Conservation (phyloP, 2,888 invertebrate genomes). For the Camponotus fellah region DNA sequence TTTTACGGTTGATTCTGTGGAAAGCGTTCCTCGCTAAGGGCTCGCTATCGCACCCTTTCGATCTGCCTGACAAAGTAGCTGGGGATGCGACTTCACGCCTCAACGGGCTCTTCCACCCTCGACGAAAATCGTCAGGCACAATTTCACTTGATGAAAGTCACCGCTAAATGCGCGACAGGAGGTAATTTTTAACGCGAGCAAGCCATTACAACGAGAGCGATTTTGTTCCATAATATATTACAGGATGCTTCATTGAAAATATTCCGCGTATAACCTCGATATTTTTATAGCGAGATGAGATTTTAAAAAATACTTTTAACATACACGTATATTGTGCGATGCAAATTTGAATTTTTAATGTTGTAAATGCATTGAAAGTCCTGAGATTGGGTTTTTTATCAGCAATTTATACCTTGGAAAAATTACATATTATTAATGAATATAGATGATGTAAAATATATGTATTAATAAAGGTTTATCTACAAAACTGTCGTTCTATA, state of each 20-base stretch:
- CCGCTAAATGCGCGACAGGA: slow-evolving; percentile 39
- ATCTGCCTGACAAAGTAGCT: slow-evolving; percentile 32
- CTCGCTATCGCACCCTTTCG: slow-evolving; percentile 37
- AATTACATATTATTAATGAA: background rate
- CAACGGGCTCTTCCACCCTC: slow-evolving; percentile 30
- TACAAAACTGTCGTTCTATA: slow-evolving; percentile 10
- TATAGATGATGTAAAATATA: background rate
- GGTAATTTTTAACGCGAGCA: slow-evolving; percentile 48
- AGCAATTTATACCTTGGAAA: background rate
- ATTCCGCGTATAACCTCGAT: background rate
- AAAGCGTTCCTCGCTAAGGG: slow-evolving; percentile 17
- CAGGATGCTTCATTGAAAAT: slow-evolving; percentile 13
- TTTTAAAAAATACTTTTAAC: background rate
- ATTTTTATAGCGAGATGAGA: background rate
- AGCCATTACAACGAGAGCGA: slow-evolving; percentile 10
- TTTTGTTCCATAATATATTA: slow-evolving; percentile 14
- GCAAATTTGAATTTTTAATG: slow-evolving; percentile 16
- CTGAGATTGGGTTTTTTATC: background rate
- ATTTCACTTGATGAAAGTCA: slow-evolving; percentile 52
- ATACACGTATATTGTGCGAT: background rate
- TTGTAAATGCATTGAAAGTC: background rate
- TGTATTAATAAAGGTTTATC: background rate
- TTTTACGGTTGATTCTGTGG: slow-evolving; percentile 13
- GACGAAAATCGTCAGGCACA: slow-evolving; percentile 43
- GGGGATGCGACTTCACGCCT: slow-evolving; percentile 43